These are phyloP conservation scores for Festucalex cinctus DNA, from an alignment of 2,113 vertebrate genomes.

Conservation along the genomic window DNA sequence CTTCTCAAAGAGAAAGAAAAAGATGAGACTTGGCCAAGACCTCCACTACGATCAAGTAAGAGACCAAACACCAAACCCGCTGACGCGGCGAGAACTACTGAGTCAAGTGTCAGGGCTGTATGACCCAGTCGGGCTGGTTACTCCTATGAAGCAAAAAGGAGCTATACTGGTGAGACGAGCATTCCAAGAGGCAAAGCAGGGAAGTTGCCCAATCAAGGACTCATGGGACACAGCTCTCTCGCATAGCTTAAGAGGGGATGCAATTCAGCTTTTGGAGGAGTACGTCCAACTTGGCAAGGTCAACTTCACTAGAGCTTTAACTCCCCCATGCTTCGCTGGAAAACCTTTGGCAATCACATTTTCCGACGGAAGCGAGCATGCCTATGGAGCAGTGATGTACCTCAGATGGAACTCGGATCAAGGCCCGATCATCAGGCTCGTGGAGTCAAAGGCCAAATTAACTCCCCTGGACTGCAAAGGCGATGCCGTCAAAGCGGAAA, in stretches of 20 bases:
- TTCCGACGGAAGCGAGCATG: conserved; percentile 15
- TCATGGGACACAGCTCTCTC: conserved; percentile 30
- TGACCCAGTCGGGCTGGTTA: conserved; percentile 9
- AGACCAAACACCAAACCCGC: conserved; percentile 2
- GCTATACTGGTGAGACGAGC: conserved; percentile 26
- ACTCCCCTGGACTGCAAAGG: conserved; percentile 1
- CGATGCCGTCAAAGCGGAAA: conserved; percentile 15
- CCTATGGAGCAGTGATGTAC: conserved; percentile 11
- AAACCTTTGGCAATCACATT: not conserved
- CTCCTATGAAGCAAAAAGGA: conserved; percentile 22
- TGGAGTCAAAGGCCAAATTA: conserved; percentile 18
- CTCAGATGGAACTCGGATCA: not conserved
- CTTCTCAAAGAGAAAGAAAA: conserved; percentile 11
- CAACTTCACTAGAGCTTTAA: conserved; percentile 5
- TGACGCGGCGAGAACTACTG: conserved; percentile 10
- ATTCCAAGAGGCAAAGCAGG: conserved; percentile 7
- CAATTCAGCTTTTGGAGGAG: conserved; percentile 24
- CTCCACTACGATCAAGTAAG: conserved; percentile 5
- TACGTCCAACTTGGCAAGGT: not conserved
- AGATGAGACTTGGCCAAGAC: conserved; percentile 5
- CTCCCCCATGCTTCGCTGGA: not conserved
- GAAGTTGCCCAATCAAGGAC: not conserved
- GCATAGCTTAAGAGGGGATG: conserved; percentile 6
- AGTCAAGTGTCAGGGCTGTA: conserved; percentile 23
- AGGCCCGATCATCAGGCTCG: not conserved